These are phyloP conservation scores for Sorex fumeus DNA, from an alignment of 2,113 vertebrate species.

Conservation along the genomic window DNA sequence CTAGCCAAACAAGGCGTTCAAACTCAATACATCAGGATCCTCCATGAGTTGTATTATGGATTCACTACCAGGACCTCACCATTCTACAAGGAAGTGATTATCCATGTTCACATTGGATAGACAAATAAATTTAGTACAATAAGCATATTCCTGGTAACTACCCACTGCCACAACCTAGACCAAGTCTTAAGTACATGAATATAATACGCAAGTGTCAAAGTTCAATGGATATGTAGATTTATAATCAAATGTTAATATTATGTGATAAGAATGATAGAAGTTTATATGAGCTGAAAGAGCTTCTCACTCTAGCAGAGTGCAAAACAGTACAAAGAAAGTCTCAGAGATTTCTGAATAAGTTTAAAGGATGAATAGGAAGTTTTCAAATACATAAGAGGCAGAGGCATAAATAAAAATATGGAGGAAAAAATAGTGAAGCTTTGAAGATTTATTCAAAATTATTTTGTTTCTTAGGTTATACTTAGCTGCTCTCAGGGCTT, in stretches of 20 bases:
- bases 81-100: no score
- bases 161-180: background rate
- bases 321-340: background rate
- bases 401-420: background rate
- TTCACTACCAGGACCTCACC: no score
- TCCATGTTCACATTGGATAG: slow-evolving; percentile 4
- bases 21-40: no score
- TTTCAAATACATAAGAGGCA: background rate
- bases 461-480: no score
- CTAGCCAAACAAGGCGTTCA: no score
- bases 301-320: background rate
- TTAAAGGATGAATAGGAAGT: slow-evolving; percentile 19
- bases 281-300: background rate
- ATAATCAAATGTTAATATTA: slow-evolving; percentile 45
- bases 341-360: slow-evolving; percentile 23
- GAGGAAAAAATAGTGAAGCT: background rate
- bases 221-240: background rate
- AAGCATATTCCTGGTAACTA: slow-evolving; percentile 3
- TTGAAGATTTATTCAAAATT: background rate
- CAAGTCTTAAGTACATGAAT: slow-evolving; percentile 2
- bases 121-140: slow-evolving; percentile 20
- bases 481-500: no score
- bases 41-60: no score
- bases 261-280: background rate
- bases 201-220: background rate